A percentile compares a stretch with the other conserved stretches of the same genome.
phyloP scores from a whole-genome alignment of 2,113 vertebrate species.

The Cryptoleucopteryx plumbea region DNA sequence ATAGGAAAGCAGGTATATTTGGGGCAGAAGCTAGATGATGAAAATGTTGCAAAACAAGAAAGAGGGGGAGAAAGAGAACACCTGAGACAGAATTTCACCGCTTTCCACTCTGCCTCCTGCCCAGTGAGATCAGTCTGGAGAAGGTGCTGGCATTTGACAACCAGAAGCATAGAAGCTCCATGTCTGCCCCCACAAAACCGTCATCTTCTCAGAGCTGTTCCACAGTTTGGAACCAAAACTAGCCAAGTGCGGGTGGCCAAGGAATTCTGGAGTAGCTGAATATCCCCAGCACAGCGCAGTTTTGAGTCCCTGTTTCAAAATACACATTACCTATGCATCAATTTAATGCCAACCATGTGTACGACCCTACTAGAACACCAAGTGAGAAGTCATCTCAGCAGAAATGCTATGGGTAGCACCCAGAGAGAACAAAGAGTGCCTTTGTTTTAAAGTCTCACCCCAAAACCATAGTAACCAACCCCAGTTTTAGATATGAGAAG shows the following conservation, averaged over 20 bases:
- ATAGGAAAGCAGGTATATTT: neutral
- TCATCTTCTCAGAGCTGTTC: neutral
- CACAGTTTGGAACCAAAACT: neutral
- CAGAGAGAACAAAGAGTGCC: neutral
- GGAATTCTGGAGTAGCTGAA: neutral
- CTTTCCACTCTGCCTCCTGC: neutral
- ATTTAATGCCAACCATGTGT: neutral
- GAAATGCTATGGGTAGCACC: neutral
- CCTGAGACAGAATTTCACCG: neutral
- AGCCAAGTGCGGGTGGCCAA: neutral
- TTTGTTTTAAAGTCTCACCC: neutral
- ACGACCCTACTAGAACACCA: neutral
- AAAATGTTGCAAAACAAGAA: neutral
- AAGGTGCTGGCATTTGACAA: neutral
- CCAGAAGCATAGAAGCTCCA: neutral
- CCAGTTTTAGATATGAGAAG: neutral
- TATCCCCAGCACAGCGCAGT: neutral
- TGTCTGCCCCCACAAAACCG: neutral
- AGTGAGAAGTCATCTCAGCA: neutral
- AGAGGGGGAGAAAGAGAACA: neutral
- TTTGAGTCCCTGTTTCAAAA: neutral
- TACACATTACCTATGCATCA: neutral
- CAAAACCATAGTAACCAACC: neutral
- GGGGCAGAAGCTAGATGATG: neutral
- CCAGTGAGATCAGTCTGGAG: neutral